phyloP scores from a whole-genome alignment of 2,888 invertebrate species.

The Dorcus hopei region DNA sequence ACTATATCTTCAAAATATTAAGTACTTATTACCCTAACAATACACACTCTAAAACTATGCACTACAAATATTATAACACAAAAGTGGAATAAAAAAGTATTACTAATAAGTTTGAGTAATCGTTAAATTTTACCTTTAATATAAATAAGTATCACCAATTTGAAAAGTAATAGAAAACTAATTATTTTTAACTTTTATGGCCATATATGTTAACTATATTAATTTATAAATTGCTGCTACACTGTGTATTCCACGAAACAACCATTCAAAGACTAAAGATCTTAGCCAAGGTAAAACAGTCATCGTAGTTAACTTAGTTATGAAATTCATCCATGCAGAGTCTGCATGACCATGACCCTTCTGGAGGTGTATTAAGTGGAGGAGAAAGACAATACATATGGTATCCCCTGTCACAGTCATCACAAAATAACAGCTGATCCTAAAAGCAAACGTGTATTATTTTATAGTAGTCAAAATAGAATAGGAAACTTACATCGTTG shows the following conservation, averaged over 20 bases:
- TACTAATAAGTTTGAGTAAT: slow-evolving; percentile 11
- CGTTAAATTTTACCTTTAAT: slow-evolving; percentile 12
- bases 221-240: no score
- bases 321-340: slow-evolving; percentile 87
- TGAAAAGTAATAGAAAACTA: slow-evolving; percentile 7
- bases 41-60: slow-evolving; percentile 13
- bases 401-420: slow-evolving; percentile 99
- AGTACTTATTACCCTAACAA: slow-evolving; percentile 16
- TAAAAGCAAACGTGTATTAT: slow-evolving; percentile 42
- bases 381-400: slow-evolving; percentile 99
- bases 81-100: slow-evolving; percentile 6
- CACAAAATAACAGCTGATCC: slow-evolving; percentile 98
- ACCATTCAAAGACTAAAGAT: slow-evolving; percentile 5
- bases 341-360: slow-evolving; percentile 93
- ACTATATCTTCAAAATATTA: slow-evolving; percentile 7
- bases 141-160: slow-evolving; percentile 8
- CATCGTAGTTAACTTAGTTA: slow-evolving; percentile 39
- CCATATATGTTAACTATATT: no score
- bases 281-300: slow-evolving; percentile 10
- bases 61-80: slow-evolving; percentile 6
- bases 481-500: slow-evolving; percentile 81
- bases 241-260: no score
- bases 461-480: slow-evolving; percentile 1
- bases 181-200: slow-evolving; percentile 3
- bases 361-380: slow-evolving; percentile 91